Evolutionary conservation across 2,113 vertebrate genomes (phyloP).

Genomic region (Acrocephalus arundinaceus): DNA sequence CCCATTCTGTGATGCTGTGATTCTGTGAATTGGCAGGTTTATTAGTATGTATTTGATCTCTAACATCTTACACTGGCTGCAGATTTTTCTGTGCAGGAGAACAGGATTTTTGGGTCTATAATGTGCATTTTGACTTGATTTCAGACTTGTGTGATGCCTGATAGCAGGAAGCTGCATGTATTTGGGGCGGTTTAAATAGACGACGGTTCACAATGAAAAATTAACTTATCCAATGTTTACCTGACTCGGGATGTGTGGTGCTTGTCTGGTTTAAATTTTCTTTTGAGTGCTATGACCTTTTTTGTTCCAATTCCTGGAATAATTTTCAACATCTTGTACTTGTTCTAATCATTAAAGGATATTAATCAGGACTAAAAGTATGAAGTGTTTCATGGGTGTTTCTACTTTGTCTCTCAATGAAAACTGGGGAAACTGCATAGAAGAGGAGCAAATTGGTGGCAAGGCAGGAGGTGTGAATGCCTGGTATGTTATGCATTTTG

Average conservation of each 20-base stretch:
- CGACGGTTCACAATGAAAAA: not conserved
- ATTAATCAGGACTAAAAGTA: not conserved
- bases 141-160: not conserved
- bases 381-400: not conserved
- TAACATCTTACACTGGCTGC: not conserved
- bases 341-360: not conserved
- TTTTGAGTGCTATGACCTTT: not conserved
- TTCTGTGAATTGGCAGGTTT: not conserved
- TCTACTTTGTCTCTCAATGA: not conserved
- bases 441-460: not conserved
- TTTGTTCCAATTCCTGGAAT: not conserved
- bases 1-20: not conserved
- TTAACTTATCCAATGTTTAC: not conserved
- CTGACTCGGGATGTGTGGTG: not conserved
- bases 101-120: not conserved
- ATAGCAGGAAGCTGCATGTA: not conserved
- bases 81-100: not conserved
- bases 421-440: not conserved
- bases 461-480: not conserved
- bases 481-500: not conserved
- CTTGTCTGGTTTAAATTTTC: not conserved
- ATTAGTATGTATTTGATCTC: not conserved
- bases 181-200: not conserved
- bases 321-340: not conserved
- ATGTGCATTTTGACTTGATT: not conserved